phyloP scores from a whole-genome alignment of 2,797 vertebrate genomes.

The Serranus cabrilla region DNA sequence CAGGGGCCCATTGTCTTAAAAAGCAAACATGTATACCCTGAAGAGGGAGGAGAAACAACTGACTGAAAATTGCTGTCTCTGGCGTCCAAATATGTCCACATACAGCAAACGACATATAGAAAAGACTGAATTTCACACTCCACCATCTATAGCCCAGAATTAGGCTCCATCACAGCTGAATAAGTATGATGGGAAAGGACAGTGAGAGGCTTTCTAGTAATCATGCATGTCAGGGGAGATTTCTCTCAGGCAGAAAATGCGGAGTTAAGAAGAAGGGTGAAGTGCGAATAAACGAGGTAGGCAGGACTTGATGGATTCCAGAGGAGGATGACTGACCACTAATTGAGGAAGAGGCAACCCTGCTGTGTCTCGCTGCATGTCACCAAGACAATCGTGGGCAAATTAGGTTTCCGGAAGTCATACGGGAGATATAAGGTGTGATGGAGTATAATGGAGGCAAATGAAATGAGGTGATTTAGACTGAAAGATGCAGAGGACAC shows the following conservation, averaged over 20 bases:
- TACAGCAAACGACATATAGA: slow-evolving; percentile 61
- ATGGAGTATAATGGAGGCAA: slow-evolving; percentile 74
- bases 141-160: slow-evolving; percentile 66
- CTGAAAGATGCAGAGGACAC: slow-evolving; percentile 67
- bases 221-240: slow-evolving; percentile 74
- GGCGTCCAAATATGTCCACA: slow-evolving; percentile 44
- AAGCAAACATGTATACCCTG: no score
- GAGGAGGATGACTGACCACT: slow-evolving; percentile 80
- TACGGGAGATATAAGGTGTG: slow-evolving; percentile 62
- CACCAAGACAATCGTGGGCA: slow-evolving; percentile 63
- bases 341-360: slow-evolving; percentile 77
- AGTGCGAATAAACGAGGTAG: slow-evolving; percentile 68
- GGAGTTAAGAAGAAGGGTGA: slow-evolving; percentile 71
- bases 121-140: slow-evolving; percentile 65
- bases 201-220: slow-evolving; percentile 80
- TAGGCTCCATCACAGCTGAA: slow-evolving; percentile 80
- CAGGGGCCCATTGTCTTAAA: no score
- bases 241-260: slow-evolving; percentile 77
- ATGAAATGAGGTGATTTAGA: slow-evolving; percentile 74
- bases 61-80: slow-evolving; percentile 44
- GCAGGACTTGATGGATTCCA: slow-evolving; percentile 77
- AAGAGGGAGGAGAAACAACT: background rate
- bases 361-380: slow-evolving; percentile 68
- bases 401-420: slow-evolving; percentile 71
- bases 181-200: slow-evolving; percentile 81